These are phyloP conservation scores for Thymelicus sylvestris DNA, from an alignment of 2,888 invertebrate species.

Conservation along the genomic window DNA sequence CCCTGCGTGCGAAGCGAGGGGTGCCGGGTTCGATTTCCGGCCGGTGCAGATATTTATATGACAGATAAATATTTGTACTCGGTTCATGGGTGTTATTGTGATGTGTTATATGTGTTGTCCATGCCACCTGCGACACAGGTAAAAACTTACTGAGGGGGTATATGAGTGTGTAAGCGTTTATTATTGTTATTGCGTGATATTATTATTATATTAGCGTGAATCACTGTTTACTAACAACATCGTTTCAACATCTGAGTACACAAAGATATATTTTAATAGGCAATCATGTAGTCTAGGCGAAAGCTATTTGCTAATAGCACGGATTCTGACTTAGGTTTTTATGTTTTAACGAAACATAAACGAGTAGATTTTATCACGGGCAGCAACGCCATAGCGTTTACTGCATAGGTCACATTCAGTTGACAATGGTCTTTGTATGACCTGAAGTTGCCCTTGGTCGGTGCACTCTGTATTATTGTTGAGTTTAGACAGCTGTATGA, in stretches of 20 bases:
- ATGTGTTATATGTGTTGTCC: no score
- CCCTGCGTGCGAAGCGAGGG: no score
- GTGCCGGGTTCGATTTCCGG: no score
- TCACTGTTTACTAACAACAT: not conserved
- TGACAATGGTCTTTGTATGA: not conserved
- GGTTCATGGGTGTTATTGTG: no score
- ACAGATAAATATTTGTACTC: no score
- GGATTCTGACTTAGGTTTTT: not conserved
- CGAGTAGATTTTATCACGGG: not conserved
- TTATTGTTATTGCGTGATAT: no score
- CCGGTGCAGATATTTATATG: no score
- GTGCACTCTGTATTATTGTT: not conserved
- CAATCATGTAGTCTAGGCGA: conserved; percentile 14
- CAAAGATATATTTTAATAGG: conserved; percentile 28
- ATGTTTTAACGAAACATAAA: not conserved
- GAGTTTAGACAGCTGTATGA: no score
- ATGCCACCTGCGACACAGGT: no score
- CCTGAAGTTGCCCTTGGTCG: not conserved
- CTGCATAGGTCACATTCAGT: not conserved
- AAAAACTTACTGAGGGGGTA: no score
- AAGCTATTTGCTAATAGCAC: conserved; percentile 10
- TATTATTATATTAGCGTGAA: no score
- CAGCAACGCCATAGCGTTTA: not conserved
- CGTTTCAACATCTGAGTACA: conserved; percentile 26
- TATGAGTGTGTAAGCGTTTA: no score